Percentiles rank a stretch among this genome's conserved stretches.
phyloP scores from a whole-genome alignment of 2,888 invertebrate species.

The Celastrina argiolus region DNA sequence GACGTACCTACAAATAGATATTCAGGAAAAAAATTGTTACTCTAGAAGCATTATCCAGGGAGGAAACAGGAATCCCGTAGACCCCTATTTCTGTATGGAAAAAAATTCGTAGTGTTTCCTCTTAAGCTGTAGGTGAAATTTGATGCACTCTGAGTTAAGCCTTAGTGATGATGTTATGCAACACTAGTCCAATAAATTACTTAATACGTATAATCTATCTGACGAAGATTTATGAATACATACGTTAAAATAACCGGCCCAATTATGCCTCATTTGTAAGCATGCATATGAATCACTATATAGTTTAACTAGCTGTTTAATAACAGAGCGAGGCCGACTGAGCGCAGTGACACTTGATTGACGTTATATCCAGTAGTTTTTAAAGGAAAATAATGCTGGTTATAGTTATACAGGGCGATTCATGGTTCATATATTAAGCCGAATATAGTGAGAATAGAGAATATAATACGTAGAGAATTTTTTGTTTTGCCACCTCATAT shows the following conservation, averaged over 20 bases:
- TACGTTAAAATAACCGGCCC: slow-evolving; percentile 54
- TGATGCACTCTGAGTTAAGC: not conserved
- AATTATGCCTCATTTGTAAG: slow-evolving; percentile 66
- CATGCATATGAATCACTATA: slow-evolving; percentile 68
- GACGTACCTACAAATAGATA: too few species aligned
- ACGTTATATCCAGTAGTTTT: slow-evolving; percentile 17
- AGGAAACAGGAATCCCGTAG: too few species aligned
- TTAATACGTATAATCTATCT: slow-evolving; percentile 23
- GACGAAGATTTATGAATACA: slow-evolving; percentile 58
- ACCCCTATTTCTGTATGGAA: too few species aligned
- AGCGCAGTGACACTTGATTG: slow-evolving; percentile 37
- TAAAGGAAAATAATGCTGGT: not conserved
- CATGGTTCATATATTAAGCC: too few species aligned
- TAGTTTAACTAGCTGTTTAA: slow-evolving; percentile 51
- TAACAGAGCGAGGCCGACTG: slow-evolving; percentile 48
- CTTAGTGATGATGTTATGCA: not conserved
- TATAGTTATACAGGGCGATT: too few species aligned
- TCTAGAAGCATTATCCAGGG: too few species aligned
- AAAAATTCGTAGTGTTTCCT: too few species aligned
- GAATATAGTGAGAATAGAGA: too few species aligned
- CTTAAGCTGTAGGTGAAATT: too few species aligned
- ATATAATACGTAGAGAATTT: too few species aligned
- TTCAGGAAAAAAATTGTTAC: too few species aligned
- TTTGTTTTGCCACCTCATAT: too few species aligned
- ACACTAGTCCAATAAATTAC: not conserved